Base-by-base conservation (phyloP, 2,888 invertebrate genomes). In the Pseudeuparius sepicola region DNA sequence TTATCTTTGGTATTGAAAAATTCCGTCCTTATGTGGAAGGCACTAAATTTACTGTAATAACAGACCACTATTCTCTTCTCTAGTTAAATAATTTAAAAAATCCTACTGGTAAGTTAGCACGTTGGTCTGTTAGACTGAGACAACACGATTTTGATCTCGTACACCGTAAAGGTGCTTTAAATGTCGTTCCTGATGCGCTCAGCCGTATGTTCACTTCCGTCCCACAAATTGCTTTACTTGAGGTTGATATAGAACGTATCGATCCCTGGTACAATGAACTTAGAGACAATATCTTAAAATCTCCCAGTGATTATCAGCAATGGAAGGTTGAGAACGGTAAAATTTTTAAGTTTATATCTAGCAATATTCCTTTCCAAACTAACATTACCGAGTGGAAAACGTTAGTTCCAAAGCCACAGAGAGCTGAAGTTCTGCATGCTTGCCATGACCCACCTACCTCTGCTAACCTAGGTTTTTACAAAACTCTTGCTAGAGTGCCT, bases 41-140 rank as follows among this genome's bases (percentile, higher is more conserved):
- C 13, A 25, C 26, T 14, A 20, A 31, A 10, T 51, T 52, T 37
- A 46, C 23, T 1, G 40, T 50, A 0, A 37, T 49, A 2, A 49
- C 49, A 1, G 51, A 52, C 24, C 50, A 53, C 24, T 31, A 40
- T 26, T 38, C 43, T 1, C 25, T 52, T 3, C 27, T 44, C 3
- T 49, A 45, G 49, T 29, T 49, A 14, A 39, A 42, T 24, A 41
- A 40, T 18, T 9, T 48, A 11, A 40, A 45, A 25, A 37, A 47
- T 35, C 49, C 46, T n/a, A 11, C 42, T 7, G 49, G 50, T 18
- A 40, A 41, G 32, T 31, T 52, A 13, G 37, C 45, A 4, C 5
- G 51, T 6, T 50, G 50, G 48, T 12, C 40, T 15, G 26, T 46
- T 13, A 39, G 28, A 12, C 17, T 47, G 9, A 18, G 34, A n/a